These are phyloP conservation scores for Neoseiulus cucumeris DNA, from an alignment of 1,140 invertebrate species.

Conservation along the genomic window DNA sequence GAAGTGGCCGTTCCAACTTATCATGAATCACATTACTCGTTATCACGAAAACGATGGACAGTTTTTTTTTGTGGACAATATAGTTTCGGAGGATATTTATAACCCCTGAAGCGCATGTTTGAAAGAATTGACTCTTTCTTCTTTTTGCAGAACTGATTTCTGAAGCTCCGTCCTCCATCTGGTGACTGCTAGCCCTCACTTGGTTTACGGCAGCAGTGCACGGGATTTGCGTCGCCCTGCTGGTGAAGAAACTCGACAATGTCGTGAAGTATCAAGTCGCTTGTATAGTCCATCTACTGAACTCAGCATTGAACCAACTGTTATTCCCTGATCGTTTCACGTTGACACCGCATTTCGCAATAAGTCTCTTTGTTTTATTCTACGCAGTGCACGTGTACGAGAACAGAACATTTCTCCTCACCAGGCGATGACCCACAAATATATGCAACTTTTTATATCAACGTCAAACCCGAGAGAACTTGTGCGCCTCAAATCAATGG, in stretches of 20 bases:
- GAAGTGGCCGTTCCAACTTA: no score
- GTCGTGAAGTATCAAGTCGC: not conserved
- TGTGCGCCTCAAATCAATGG: no score
- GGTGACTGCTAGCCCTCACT: not conserved
- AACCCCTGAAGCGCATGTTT: no score
- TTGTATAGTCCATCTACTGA: not conserved
- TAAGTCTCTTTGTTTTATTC: not conserved
- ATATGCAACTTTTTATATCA: no score
- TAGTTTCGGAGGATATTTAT: no score
- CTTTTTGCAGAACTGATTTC: not conserved
- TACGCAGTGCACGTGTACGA: not conserved
- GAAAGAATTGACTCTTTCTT: no score
- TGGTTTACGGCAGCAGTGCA: not conserved
- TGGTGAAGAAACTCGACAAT: slow-evolving; percentile 3
- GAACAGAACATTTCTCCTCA: not conserved
- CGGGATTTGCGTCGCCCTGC: not conserved
- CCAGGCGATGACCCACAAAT: no score
- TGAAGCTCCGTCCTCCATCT: not conserved
- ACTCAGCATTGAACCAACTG: not conserved
- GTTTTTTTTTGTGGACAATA: no score
- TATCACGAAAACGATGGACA: no score
- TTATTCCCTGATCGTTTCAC: not conserved
- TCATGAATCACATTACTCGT: no score
- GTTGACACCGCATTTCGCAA: not conserved
- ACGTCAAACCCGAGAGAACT: no score